Conservation (phyloP, 2,888 invertebrate genomes). For the Cyrtodaria siliqua region DNA sequence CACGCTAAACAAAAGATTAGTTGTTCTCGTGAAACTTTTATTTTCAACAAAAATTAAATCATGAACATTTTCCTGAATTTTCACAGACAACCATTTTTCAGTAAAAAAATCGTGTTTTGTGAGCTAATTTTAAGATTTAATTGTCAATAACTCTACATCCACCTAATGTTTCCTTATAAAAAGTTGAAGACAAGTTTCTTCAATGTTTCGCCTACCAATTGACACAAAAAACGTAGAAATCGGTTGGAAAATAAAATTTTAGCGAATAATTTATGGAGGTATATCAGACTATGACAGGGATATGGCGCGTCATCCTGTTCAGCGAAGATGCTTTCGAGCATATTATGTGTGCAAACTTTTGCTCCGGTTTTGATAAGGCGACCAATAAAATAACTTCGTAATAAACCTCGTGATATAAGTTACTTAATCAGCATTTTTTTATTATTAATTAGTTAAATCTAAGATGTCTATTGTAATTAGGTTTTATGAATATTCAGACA, state of each 20-base stretch:
- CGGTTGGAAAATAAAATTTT: slow-evolving; percentile 17
- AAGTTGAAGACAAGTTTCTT: too few relatives aligned
- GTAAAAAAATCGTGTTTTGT: background rate
- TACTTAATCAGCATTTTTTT: slow-evolving; percentile 25
- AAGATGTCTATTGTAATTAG: too few relatives aligned
- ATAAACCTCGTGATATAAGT: slow-evolving; percentile 15
- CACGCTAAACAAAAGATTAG: too few relatives aligned
- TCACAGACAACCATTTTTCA: background rate
- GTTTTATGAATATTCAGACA: too few relatives aligned
- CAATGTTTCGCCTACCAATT: slow-evolving; percentile 1
- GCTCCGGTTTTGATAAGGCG: slow-evolving; percentile 11
- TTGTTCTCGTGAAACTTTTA: too few relatives aligned
- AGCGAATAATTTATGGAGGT: background rate
- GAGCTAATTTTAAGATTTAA: background rate
- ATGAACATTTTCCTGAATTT: background rate
- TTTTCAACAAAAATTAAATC: too few relatives aligned
- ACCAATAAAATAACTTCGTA: slow-evolving; percentile 10
- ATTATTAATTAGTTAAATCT: slow-evolving; percentile 4
- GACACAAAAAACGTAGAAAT: background rate
- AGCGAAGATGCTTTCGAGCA: slow-evolving; percentile 14
- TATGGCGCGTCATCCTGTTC: background rate
- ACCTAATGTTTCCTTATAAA: too few relatives aligned
- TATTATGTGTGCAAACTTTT: slow-evolving; percentile 1
- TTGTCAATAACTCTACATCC: background rate
- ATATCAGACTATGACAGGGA: background rate